A percentile compares a stretch with the other conserved stretches of the same genome.
These are phyloP conservation scores for Xylophagus ater DNA, from an alignment of 2,888 invertebrate genomes.

Conservation along the genomic window DNA sequence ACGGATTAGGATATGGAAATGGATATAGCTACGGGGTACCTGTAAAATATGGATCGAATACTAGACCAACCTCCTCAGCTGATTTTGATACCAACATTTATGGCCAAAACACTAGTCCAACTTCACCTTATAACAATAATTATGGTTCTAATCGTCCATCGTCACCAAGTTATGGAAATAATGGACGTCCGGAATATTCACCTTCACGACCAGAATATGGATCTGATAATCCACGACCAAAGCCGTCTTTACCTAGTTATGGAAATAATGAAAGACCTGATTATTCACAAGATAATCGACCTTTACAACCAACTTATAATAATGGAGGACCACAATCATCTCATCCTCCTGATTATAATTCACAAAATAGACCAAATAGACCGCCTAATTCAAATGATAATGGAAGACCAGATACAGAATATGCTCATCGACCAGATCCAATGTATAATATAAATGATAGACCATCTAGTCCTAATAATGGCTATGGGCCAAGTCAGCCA, in stretches of 20 bases:
- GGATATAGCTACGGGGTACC: slow-evolving; percentile 36
- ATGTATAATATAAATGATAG: neutral
- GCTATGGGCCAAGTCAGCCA: neutral
- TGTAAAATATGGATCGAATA: slow-evolving; percentile 6
- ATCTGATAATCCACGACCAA: slow-evolving; percentile 22
- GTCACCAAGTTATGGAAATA: neutral
- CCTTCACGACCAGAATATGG: slow-evolving; percentile 17
- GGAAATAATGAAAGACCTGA: slow-evolving; percentile 12
- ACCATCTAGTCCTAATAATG: neutral
- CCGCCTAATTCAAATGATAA: slow-evolving; percentile 5
- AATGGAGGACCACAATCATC: slow-evolving; percentile 11
- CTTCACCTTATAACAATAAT: no score
- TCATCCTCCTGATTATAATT: no score
- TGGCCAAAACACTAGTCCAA: no score
- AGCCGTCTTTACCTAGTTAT: slow-evolving; percentile 20
- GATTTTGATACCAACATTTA: no score
- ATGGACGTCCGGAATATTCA: no score
- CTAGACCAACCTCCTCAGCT: slow-evolving; percentile 2
- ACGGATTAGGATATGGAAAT: slow-evolving; percentile 34
- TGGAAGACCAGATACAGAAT: slow-evolving; percentile 9
- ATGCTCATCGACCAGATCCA: slow-evolving; percentile 13
- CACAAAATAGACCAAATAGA: slow-evolving; percentile 17
- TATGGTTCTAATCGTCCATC: slow-evolving; percentile 8
- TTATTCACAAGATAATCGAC: slow-evolving; percentile 7
- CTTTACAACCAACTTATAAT: slow-evolving; percentile 13